Evolutionary conservation across 2,797 vertebrate genomes (phyloP).

Genomic region (Manis javanica): DNA sequence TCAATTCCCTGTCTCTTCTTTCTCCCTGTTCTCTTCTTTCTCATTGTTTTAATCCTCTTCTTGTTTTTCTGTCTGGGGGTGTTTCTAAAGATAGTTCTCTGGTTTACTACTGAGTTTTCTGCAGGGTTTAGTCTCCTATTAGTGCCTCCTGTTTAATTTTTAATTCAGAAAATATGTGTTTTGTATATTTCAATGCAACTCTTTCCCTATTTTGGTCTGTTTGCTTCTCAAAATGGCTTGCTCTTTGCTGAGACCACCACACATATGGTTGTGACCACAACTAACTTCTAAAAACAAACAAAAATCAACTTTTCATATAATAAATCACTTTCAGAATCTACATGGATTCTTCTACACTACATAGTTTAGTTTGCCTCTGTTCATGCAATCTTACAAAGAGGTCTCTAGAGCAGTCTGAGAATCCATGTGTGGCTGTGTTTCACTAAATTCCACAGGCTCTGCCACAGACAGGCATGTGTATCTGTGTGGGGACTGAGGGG

Average conservation of each 20-base stretch:
- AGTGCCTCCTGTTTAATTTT: constrained; percentile 33
- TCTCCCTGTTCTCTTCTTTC: background rate
- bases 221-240: constrained; percentile 45
- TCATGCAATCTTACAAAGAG: constrained; percentile 34
- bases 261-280: constrained; percentile 38
- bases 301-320: constrained; percentile 14
- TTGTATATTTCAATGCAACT: constrained; percentile 2
- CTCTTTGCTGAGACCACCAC: constrained; percentile 43
- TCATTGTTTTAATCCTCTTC: background rate
- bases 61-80: background rate
- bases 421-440: background rate
- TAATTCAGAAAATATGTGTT: constrained; percentile 59
- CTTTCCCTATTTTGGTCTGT: constrained; percentile 28
- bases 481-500: background rate
- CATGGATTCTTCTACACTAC: background rate
- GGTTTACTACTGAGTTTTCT: constrained; percentile 14
- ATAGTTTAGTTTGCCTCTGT: background rate
- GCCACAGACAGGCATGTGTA: background rate
- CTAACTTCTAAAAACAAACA: constrained; percentile 44
- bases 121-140: background rate
- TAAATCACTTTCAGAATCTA: constrained; percentile 51
- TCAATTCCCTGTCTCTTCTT: background rate
- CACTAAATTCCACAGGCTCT: background rate
- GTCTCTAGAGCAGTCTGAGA: background rate
- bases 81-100: constrained; percentile 42